These are phyloP conservation scores for Malurus splendens DNA, from an alignment of 2,797 vertebrate species.

Conservation along the genomic window DNA sequence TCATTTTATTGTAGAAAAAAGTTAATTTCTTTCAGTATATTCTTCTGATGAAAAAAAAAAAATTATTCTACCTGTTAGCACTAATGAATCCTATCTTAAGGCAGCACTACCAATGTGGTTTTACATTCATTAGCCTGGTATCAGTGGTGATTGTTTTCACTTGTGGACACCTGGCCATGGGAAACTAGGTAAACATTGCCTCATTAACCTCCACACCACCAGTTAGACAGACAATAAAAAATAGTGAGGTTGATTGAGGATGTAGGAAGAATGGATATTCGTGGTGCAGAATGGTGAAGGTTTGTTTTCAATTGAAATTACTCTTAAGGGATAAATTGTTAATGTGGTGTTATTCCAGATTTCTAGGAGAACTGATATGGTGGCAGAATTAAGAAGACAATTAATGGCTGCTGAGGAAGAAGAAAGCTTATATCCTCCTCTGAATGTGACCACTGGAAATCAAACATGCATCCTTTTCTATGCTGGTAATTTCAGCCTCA, in stretches of 20 bases:
- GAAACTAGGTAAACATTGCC: neutral
- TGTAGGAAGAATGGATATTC: neutral
- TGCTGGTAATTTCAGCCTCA: slow-evolving; percentile 54
- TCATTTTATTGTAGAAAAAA: neutral
- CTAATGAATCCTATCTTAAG: neutral
- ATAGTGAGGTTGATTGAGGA: neutral
- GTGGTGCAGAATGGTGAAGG: neutral
- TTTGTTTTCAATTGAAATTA: neutral
- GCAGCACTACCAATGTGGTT: neutral
- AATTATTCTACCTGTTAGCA: neutral
- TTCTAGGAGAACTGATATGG: slow-evolving; percentile 12
- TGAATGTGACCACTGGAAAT: slow-evolving; percentile 61
- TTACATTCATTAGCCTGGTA: neutral
- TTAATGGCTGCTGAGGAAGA: slow-evolving; percentile 51
- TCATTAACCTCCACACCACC: neutral
- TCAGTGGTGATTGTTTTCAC: neutral
- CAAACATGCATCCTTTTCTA: slow-evolving; percentile 63
- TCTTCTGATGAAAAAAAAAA: neutral
- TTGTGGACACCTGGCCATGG: neutral
- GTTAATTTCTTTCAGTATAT: neutral
- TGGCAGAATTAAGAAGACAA: slow-evolving; percentile 25
- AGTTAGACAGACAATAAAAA: neutral
- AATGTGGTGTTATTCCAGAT: slow-evolving; percentile 45
- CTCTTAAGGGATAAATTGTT: neutral
- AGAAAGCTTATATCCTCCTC: slow-evolving; percentile 33